Evolutionary conservation across 2,797 vertebrate species (phyloP), one percentile per base, ranked within the genome.

Genomic region (Etheostoma nigrum): DNA sequence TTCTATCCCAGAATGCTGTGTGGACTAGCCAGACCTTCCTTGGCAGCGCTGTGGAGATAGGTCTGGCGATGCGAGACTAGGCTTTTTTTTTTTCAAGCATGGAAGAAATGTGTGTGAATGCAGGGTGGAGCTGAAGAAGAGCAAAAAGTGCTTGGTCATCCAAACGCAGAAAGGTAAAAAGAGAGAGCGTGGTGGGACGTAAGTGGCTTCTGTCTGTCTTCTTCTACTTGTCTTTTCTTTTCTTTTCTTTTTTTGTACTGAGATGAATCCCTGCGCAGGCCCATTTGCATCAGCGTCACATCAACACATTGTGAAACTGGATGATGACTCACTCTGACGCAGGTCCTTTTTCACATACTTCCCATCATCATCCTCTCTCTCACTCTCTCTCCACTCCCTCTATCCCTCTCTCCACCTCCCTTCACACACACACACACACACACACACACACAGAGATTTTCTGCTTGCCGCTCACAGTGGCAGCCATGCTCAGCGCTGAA

Each of bases 221-320:
- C 53, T 68, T 55, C 44, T 58, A 48, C 23, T 36, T 14, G 15
- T 63, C 13, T 48, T 25, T 5, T 47, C 33, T 72, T 14, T 10
- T 16, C 5, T 52, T 40, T 45, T 49, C 8, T 60, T 51, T 54
- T 63, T 61, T 36, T n/a, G 53, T 67, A 8, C 49, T 7, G 49
- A 74, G 67, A 84, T 86, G 79, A 86, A 74, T 87, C 83, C 72
- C 78, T 72, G 75, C 58, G 2, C 80, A 48, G 87, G 58, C 61
- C 92, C 92, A 93, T 95, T 94, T 95, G 93, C 90, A 94, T 94
- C 88, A 87, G 91, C 94, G 94, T 96, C 95, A 69, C 91, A 92
- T 95, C 93, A 93, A 96, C 93, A 95, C 95, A 94, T 96, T 95
- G 93, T 94, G 96, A 97, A 98, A 97, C 86, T 81, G 84, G 69